Conservation (phyloP, 2,888 invertebrate species). For the Labia minor region DNA sequence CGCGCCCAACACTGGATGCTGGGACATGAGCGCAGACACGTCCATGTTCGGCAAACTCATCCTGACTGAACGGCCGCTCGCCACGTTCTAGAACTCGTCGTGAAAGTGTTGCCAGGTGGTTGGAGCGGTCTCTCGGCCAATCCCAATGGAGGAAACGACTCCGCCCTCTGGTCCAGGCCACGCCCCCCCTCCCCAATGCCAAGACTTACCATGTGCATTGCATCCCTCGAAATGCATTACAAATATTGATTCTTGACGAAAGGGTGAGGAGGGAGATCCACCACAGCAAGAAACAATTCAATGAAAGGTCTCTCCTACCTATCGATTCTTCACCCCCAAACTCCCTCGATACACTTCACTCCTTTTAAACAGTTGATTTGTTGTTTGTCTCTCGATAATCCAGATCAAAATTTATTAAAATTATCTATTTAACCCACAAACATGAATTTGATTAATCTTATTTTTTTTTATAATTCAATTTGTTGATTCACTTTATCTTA, state of each 20-base stretch:
- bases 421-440: too few species aligned
- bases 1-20: slow-evolving; percentile 64
- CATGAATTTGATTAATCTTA: too few species aligned
- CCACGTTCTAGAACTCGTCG: neutral
- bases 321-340: too few species aligned
- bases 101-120: neutral
- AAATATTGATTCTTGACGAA: neutral
- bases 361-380: too few species aligned
- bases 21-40: slow-evolving; percentile 75
- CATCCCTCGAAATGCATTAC: neutral
- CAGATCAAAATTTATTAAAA: too few species aligned
- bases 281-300: too few species aligned
- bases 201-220: neutral
- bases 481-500: too few species aligned
- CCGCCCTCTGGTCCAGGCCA: too few species aligned
- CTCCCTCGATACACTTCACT: too few species aligned
- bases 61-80: slow-evolving; percentile 30
- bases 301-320: too few species aligned
- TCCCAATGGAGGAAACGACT: neutral
- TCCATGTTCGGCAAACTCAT: slow-evolving; percentile 81
- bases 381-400: too few species aligned
- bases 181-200: neutral
- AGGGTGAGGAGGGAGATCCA: neutral
- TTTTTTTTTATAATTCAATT: too few species aligned
- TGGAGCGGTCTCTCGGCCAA: neutral